A percentile compares a stretch with the other conserved stretches of the same genome.
phyloP scores from a whole-genome alignment of 2,113 vertebrate species.

The Dicerorhinus sumatrensis region DNA sequence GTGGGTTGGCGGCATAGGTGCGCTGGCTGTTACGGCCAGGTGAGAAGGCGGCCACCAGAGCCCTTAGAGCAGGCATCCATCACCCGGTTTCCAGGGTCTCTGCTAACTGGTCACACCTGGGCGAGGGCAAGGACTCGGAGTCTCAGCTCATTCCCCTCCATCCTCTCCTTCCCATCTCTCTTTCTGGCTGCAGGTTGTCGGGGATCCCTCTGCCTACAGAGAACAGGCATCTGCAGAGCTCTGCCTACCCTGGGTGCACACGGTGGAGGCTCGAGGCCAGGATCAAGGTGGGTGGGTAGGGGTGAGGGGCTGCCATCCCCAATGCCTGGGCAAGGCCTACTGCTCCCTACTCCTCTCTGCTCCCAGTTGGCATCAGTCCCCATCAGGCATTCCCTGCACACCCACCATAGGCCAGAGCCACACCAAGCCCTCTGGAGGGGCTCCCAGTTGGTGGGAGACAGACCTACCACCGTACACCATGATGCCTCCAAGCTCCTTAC shows the following conservation, averaged over 20 bases:
- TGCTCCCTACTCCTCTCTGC: neutral
- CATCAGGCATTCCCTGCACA: neutral
- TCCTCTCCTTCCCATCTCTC: neutral
- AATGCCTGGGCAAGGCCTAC: neutral
- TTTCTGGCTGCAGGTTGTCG: neutral
- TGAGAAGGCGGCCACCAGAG: neutral
- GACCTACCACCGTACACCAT: neutral
- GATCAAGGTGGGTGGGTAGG: accelerated
- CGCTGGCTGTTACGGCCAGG: neutral
- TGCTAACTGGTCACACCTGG: neutral
- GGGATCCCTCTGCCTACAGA: neutral
- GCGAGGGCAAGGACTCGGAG: neutral
- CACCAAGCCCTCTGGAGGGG: accelerated
- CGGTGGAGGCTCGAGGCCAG: too few species aligned
- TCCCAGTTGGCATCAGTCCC: neutral
- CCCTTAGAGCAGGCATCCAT: accelerated
- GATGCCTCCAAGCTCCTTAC: neutral
- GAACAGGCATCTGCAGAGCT: neutral
- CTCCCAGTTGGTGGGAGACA: neutral
- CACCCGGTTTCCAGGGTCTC: neutral
- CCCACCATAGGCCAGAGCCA: neutral
- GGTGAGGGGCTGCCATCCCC: too few species aligned
- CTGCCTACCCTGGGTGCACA: neutral
- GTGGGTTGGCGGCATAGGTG: neutral
- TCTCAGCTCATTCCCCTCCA: neutral